A percentile compares a stretch with the other conserved stretches of the same genome.
These are phyloP conservation scores for Apostichopus japonicus DNA, from an alignment of 35 echinoderm and acorn worm genomes.

Conservation along the genomic window DNA sequence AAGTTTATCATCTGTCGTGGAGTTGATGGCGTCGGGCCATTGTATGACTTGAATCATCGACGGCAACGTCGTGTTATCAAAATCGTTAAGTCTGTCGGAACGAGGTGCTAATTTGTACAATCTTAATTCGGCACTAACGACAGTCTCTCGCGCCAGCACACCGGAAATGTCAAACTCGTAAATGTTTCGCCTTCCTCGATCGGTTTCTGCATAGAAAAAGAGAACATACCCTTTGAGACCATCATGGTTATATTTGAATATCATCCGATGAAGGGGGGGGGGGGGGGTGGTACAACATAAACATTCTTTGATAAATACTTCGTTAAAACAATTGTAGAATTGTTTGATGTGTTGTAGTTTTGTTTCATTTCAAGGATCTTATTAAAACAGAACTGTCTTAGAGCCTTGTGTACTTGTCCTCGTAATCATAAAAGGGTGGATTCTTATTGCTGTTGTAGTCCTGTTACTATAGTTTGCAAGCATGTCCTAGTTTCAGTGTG, in stretches of 20 bases:
- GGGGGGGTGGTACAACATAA: too few species aligned
- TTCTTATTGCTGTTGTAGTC: too few species aligned
- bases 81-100: not conserved
- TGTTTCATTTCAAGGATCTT: too few species aligned
- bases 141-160: constrained; percentile 54
- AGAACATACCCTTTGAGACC: not conserved
- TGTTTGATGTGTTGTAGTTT: too few species aligned
- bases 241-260: not conserved
- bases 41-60: constrained; percentile 48
- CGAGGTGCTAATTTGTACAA: constrained; percentile 53
- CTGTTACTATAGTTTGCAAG: too few species aligned
- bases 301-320: too few species aligned
- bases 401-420: too few species aligned
- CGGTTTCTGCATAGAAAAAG: constrained; percentile 18
- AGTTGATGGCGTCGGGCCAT: constrained; percentile 33
- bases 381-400: too few species aligned
- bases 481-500: too few species aligned
- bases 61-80: not conserved
- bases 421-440: too few species aligned
- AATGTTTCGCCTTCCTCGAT: constrained; percentile 49
- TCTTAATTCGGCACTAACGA: constrained; percentile 55
- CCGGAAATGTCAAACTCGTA: constrained; percentile 65
- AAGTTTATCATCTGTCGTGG: constrained; percentile 2
- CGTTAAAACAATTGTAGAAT: too few species aligned
- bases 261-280: not conserved